These are phyloP conservation scores for Aphelocoma coerulescens DNA, from an alignment of 2,113 vertebrate genomes.

Conservation along the genomic window DNA sequence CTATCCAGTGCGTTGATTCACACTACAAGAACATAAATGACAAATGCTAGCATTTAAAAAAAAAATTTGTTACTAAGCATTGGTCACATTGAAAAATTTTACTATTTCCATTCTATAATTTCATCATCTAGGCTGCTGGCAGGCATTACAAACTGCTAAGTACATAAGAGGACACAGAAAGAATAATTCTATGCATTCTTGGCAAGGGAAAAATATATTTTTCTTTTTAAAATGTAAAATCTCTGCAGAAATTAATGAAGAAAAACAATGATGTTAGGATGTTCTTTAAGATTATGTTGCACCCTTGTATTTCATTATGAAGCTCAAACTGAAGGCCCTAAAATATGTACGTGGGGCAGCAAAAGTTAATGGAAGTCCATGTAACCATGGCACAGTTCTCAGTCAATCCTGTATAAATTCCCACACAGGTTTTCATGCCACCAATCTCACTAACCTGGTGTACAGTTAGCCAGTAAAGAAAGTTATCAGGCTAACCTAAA, in stretches of 20 bases:
- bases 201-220: background rate
- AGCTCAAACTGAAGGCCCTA: background rate
- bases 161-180: background rate
- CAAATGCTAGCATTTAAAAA: background rate
- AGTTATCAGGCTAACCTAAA: background rate
- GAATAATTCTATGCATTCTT: background rate
- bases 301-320: background rate
- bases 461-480: background rate
- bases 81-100: background rate
- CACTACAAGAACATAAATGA: background rate
- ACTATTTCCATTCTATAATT: background rate
- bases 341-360: background rate
- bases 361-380: background rate
- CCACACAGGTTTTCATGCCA: background rate
- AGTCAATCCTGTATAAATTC: background rate
- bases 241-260: background rate
- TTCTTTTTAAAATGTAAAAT: background rate
- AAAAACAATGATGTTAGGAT: background rate
- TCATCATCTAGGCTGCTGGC: background rate
- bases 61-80: background rate
- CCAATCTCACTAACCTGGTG: background rate
- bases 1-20: background rate
- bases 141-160: background rate
- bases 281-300: background rate
- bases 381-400: background rate